Base-by-base conservation (phyloP, 2,888 invertebrate genomes). In the Diabrotica balteata region DNA sequence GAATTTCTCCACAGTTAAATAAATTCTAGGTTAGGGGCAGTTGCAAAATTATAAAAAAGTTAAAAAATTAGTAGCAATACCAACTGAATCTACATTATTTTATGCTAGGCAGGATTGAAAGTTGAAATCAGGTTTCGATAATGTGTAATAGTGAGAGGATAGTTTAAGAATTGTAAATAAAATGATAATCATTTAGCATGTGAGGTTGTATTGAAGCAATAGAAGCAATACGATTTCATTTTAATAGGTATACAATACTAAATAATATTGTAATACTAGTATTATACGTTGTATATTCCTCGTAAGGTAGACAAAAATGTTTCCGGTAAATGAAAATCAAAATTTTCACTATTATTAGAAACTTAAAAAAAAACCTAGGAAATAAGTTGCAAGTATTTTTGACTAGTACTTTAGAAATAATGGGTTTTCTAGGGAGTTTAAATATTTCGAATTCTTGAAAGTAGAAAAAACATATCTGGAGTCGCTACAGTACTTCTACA, bases 1-100 rank as follows among this genome's bases (percentile, higher is more conserved):
- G 86, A 91, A 90, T 83, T 92, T 90, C 84, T 91, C 92, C 73
- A 91, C 92, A 77, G 93, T 93, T 79, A 93, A 93, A 87, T 93
- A 92, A 87, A 80, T 79, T 60, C 65, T 73, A 72, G 63, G 53
- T 60, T 72, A 72, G 73, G 73, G 73, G 71, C 71, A 68, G 71
- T 69, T 69, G 74, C 74, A 72, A 71, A 63, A 66, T 66, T 67
- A 68, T 62, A 65, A 69, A 69, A n/a, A 68, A 69, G 71, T 69
- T 62, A 69, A 71, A 70, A 52, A 57, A 63, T 55, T 43, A 76
- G 62, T 78, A 80, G 80, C 80, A 80, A 80, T 80, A 80, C 77
- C 72, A 74, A 71, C 73, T 65, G 70, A 71, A 73, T 68, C 67
- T 68, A 72, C 70, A 70, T 63, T 63, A 69, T 72, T 67, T 71